A percentile compares a stretch with the other conserved stretches of the same genome.
phyloP scores from a whole-genome alignment of 2,113 vertebrate genomes.

The Pseudorectes ferrugineus region DNA sequence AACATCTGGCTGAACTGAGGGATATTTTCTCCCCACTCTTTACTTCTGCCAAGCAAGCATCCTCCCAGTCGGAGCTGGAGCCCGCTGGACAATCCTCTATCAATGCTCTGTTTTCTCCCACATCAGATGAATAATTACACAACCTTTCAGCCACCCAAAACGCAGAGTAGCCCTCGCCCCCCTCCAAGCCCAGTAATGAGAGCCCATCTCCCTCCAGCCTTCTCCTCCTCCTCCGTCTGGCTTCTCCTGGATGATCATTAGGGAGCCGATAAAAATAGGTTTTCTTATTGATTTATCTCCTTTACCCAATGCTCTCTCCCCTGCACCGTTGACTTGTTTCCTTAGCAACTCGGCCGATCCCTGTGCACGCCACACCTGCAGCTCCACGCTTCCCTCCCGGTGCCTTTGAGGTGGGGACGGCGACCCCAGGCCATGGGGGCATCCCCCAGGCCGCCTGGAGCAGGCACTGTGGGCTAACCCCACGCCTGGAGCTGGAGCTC shows the following conservation, averaged over 20 bases:
- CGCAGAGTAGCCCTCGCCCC: background rate
- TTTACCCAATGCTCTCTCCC: constrained; percentile 68
- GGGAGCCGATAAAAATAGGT: constrained; percentile 77
- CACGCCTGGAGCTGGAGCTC: background rate
- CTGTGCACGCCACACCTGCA: constrained; percentile 53
- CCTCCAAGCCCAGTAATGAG: constrained; percentile 16
- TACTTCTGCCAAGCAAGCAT: background rate
- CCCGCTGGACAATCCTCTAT: background rate
- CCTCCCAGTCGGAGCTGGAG: background rate
- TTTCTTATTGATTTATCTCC: constrained; percentile 77
- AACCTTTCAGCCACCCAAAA: constrained; percentile 22
- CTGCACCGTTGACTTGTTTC: constrained; percentile 71
- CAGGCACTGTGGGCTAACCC: background rate
- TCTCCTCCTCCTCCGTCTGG: constrained; percentile 44
- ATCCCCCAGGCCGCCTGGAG: background rate
- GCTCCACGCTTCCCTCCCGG: background rate
- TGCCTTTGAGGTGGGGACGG: background rate
- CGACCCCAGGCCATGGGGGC: background rate
- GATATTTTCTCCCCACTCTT: background rate
- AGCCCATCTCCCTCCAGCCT: background rate
- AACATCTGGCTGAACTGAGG: background rate
- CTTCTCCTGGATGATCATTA: constrained; percentile 67
- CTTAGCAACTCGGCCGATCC: constrained; percentile 70
- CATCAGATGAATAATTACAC: background rate
- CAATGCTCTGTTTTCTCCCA: background rate